Evolutionary conservation across 2,888 invertebrate species (phyloP), one percentile per base, ranked within the genome.

Genomic region (Belgica antarctica): DNA sequence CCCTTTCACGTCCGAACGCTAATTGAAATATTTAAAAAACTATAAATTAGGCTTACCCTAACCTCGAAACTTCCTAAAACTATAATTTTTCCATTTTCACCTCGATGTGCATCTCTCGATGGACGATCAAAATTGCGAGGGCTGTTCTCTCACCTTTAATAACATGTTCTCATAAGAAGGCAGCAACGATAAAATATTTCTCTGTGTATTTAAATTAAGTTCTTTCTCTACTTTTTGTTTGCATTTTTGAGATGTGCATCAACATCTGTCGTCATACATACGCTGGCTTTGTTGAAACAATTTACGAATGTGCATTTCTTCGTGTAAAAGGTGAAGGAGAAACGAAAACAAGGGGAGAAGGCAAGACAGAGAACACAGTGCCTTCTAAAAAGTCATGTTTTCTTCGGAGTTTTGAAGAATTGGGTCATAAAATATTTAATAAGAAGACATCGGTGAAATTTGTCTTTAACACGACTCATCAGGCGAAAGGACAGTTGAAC

Each of bases 351-450:
- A 59, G 7, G 22, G 22, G 19, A 57, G 27, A 24, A 27, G 19
- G 4, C 1, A 27, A 28, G 2, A 25, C 3, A n/a, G 15, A 61
- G 25, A 59, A 3, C 22, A 28, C 19, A 63, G 19, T 17, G 3
- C 52, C 41, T 52, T 46, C n/a, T 46, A n/a, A n/a, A n/a, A n/a
- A 10, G 12, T 46, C 46, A n/a, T 15, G 7, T 46, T n/a, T n/a
- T n/a, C n/a, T 46, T 46, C 46, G 46, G 15, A 61, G 7, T 31
- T 27, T 31, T 28, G 28, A 62, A 17, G 31, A 62, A 62, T 62
- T 62, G 22, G 63, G 63, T 63, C 63, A 66, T 66, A 66, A 66
- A 66, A 66, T 41, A 66, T 66, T 66, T 36, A 66, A 47, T 66
- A 66, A 28, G 19, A 24, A 63, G 63, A 66, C 47, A 66, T 66